Conservation (phyloP, 2,888 invertebrate genomes). For the Synanthedon vespiformis region DNA sequence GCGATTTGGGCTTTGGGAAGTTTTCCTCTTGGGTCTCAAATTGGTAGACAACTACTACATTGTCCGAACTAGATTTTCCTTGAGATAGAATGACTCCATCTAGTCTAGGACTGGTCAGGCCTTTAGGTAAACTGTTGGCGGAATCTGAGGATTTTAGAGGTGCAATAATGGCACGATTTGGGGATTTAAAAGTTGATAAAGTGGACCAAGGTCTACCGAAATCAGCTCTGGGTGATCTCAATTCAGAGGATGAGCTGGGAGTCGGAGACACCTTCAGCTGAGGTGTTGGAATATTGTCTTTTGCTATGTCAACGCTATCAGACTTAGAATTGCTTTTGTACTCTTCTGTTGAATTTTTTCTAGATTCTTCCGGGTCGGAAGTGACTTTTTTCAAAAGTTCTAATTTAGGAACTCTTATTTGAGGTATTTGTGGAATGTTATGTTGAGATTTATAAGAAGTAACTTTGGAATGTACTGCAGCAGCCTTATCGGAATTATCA, state of each 20-base stretch:
- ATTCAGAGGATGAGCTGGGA: conserved; percentile 35
- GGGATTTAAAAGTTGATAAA: conserved; percentile 45
- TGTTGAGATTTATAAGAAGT: conserved; percentile 22
- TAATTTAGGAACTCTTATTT: conserved; percentile 54
- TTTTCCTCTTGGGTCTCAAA: conserved; percentile 50
- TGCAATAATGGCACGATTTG: conserved; percentile 30
- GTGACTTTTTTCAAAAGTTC: conserved; percentile 32
- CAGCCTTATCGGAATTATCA: conserved; percentile 31
- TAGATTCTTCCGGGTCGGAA: conserved; percentile 48
- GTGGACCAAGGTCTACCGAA: conserved; percentile 44
- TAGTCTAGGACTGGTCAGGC: conserved; percentile 44
- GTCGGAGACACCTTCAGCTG: conserved; percentile 46
- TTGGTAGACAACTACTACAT: conserved; percentile 60
- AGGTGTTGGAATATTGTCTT: conserved; percentile 14
- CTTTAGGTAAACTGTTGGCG: conserved; percentile 35
- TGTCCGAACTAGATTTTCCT: conserved; percentile 50
- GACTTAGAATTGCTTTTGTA: conserved; percentile 21
- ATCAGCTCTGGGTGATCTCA: conserved; percentile 41
- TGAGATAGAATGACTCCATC: conserved; percentile 59
- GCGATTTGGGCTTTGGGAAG: conserved; percentile 39
- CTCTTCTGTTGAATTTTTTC: conserved; percentile 28
- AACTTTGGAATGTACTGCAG: conserved; percentile 25
- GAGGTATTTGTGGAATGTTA: conserved; percentile 32
- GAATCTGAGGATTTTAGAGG: conserved; percentile 48
- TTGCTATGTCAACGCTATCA: conserved; percentile 13